phyloP scores from a whole-genome alignment of 2,888 invertebrate species.

The Deilephila elpenor region DNA sequence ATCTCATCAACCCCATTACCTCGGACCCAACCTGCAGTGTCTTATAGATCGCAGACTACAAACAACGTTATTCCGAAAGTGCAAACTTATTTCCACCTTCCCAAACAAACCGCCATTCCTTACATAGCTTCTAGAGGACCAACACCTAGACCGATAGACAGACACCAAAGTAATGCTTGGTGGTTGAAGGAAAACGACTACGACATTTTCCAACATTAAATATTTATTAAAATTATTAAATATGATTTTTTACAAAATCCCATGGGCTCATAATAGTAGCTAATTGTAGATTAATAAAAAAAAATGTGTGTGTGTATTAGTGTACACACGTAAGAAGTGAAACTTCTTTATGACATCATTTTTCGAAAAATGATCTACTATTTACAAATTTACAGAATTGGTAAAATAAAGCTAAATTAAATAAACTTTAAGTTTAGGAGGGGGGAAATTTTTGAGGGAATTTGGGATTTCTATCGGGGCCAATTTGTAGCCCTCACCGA shows the following conservation, averaged over 20 bases:
- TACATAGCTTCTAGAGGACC: conserved; percentile 38
- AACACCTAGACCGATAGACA: conserved; percentile 35
- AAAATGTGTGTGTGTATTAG: too few relatives aligned
- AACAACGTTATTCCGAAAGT: conserved; percentile 49
- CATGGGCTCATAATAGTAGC: too few relatives aligned
- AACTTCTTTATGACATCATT: too few relatives aligned
- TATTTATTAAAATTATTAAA: conserved; percentile 11
- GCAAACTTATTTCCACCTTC: conserved; percentile 51
- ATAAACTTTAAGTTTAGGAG: too few relatives aligned
- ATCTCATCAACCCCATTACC: conserved; percentile 35
- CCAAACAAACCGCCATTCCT: conserved; percentile 50
- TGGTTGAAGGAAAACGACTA: conserved; percentile 56
- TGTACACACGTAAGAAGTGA: too few relatives aligned
- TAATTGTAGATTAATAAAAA: not conserved
- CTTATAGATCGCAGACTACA: conserved; percentile 25
- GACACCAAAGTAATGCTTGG: conserved; percentile 50
- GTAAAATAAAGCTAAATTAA: too few relatives aligned
- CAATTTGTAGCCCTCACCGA: too few relatives aligned
- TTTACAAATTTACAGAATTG: too few relatives aligned
- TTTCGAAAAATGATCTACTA: too few relatives aligned
- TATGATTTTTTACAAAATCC: not conserved
- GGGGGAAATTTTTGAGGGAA: too few relatives aligned
- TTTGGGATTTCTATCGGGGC: too few relatives aligned
- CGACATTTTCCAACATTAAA: conserved; percentile 55
- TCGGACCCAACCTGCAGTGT: not conserved